Evolutionary conservation across 2,797 vertebrate genomes (phyloP).

Genomic region (Choloepus didactylus): DNA sequence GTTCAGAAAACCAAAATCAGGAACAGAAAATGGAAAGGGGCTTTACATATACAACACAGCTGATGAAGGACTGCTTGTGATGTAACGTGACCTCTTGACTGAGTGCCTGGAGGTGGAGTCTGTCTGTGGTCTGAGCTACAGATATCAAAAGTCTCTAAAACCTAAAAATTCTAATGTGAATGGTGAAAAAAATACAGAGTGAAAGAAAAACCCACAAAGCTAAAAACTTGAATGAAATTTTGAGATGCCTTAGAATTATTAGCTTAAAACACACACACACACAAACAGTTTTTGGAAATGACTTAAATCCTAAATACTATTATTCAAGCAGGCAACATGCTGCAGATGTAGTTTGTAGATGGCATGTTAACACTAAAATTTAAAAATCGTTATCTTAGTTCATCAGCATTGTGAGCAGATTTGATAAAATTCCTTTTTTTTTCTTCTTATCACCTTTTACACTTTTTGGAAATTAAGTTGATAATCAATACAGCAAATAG

Average conservation of each 20-base stretch:
- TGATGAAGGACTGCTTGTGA: constrained; percentile 46
- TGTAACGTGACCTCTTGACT: constrained; percentile 67
- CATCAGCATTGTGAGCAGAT: neutral
- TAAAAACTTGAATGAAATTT: neutral
- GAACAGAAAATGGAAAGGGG: constrained; percentile 67
- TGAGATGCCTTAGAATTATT: neutral
- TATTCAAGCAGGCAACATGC: neutral
- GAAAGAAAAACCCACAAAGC: neutral
- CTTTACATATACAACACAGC: neutral
- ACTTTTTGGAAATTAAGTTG: constrained; percentile 39
- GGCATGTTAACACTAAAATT: neutral
- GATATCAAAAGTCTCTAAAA: neutral
- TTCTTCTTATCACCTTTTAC: neutral
- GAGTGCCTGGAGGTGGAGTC: constrained; percentile 32
- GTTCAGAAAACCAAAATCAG: constrained; percentile 44
- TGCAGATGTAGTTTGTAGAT: neutral
- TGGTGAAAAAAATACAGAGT: neutral
- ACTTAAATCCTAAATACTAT: neutral
- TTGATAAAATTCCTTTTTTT: neutral
- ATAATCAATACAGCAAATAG: neutral
- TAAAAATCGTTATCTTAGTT: constrained; percentile 21
- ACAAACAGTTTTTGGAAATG: constrained; percentile 5
- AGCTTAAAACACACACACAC: neutral
- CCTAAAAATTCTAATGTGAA: constrained; percentile 47
- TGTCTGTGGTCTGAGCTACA: neutral